Percentiles rank a stretch among this genome's conserved stretches.
Evolutionary conservation across 2,113 vertebrate species (phyloP).

Genomic region (Kobus ellipsiprymnus): DNA sequence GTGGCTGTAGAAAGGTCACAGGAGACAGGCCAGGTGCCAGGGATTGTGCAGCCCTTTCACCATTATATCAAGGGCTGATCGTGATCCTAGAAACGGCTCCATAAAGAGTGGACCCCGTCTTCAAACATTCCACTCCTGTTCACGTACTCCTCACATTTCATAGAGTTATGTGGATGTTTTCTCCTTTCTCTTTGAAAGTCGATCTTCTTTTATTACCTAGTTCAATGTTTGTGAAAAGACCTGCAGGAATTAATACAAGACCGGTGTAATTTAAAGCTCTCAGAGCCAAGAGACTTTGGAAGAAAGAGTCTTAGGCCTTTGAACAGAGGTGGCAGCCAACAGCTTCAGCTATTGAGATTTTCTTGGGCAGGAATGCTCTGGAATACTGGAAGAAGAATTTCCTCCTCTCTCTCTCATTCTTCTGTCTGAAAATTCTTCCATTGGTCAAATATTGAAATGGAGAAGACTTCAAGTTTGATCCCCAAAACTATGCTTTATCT

Average conservation of each 20-base stretch:
- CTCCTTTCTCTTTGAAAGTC: conserved; percentile 22
- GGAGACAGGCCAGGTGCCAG: not conserved
- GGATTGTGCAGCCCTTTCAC: not conserved
- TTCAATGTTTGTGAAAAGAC: conserved; percentile 51
- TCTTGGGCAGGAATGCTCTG: conserved; percentile 39
- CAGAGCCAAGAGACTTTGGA: conserved; percentile 50
- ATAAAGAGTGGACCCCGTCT: not conserved
- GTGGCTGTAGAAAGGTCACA: not conserved
- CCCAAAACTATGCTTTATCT: conserved; percentile 45
- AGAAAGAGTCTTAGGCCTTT: conserved; percentile 30
- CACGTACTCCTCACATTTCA: not conserved
- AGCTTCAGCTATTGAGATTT: conserved; percentile 44
- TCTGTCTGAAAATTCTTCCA: conserved; percentile 36
- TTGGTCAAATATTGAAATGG: conserved; percentile 32
- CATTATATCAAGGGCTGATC: not conserved
- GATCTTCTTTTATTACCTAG: conserved; percentile 45
- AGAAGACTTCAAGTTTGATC: conserved; percentile 22
- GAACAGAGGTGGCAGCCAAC: conserved; percentile 41
- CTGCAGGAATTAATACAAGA: conserved; percentile 55
- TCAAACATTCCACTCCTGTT: not conserved
- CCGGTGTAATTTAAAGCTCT: conserved; percentile 43
- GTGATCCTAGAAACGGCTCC: not conserved
- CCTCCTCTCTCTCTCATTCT: not conserved
- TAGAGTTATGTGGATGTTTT: not conserved
- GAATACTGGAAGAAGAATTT: conserved; percentile 27